A percentile compares a stretch with the other conserved stretches of the same genome.
phyloP scores from a whole-genome alignment of 2,113 vertebrate genomes.

The Ahaetulla prasina region DNA sequence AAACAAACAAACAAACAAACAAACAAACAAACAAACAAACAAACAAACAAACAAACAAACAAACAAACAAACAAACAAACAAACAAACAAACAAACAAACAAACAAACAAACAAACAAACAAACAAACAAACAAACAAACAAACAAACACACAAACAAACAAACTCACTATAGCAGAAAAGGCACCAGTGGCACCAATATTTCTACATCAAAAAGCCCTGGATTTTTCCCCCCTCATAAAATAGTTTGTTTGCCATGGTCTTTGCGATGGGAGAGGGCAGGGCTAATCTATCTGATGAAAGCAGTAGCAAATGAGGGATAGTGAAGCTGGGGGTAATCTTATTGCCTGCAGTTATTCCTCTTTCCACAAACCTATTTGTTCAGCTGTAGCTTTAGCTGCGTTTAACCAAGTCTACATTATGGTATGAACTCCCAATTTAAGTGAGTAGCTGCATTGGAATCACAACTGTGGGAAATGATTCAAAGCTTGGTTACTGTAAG shows the following conservation, averaged over 20 bases:
- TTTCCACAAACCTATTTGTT: background rate
- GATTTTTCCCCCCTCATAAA: background rate
- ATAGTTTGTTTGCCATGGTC: background rate
- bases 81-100: too few relatives aligned
- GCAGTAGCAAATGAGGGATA: background rate
- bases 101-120: too few relatives aligned
- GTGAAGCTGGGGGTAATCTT: background rate
- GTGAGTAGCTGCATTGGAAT: background rate
- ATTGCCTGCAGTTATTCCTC: background rate
- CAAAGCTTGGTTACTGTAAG: background rate
- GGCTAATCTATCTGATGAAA: background rate
- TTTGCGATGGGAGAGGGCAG: background rate
- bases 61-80: too few relatives aligned
- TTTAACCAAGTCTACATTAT: background rate
- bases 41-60: too few relatives aligned
- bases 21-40: too few relatives aligned
- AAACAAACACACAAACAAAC: background rate
- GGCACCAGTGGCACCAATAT: too few relatives aligned
- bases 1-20: too few relatives aligned
- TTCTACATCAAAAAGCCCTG: background rate
- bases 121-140: too few relatives aligned
- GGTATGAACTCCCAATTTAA: background rate
- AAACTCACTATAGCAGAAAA: background rate
- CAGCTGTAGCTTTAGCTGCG: background rate
- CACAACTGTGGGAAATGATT: background rate